Evolutionary conservation across 2,888 invertebrate genomes (phyloP), one percentile per base, ranked within the genome.

Genomic region (Hemithea aestivaria): DNA sequence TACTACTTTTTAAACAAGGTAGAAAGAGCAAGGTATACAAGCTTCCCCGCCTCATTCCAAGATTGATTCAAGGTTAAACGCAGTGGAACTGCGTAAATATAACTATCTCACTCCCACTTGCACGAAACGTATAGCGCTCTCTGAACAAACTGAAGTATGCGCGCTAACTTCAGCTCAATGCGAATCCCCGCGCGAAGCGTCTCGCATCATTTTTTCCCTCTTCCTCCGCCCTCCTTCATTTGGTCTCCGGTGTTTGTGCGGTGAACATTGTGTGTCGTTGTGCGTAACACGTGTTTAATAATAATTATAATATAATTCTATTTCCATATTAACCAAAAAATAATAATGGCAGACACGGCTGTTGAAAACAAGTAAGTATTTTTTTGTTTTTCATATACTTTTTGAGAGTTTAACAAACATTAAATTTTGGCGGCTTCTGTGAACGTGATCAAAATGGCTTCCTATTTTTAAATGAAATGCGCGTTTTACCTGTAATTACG

Each of bases 281-380:
- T 80, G 74, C 67, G 72, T 59, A 62, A 67, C 84, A 85, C 87
- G 87, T 85, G 87, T 67, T 68, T 56, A 57, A 53, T 64, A 65
- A 66, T 67, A 57, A 64, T 59, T 61, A 51, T 35, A 31, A 28
- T 32, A 12, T 51, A 58, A 58, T 56, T 62, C 45, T 49, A 48
- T 48, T 51, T 62, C 56, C 55, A 66, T 64, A 67, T 64, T 65
- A 68, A 58, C 46, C 45, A 54, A 62, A 61, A 58, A 55, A 74
- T 61, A 65, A 89, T 61, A 83, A 92, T 92, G 92, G 91, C 91
- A 80, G 91, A 91, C 80, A 90, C 91, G 78, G 91, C 91, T 63
- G 84, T 89, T 51, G 90, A 91, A 72, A 89, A 88, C 73, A 90
- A 90, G 92, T 91, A 88, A 91, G 91, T 91, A 66, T 48, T 54